Conservation (phyloP, 2,113 vertebrate genomes). For the Mesocricetus auratus region DNA sequence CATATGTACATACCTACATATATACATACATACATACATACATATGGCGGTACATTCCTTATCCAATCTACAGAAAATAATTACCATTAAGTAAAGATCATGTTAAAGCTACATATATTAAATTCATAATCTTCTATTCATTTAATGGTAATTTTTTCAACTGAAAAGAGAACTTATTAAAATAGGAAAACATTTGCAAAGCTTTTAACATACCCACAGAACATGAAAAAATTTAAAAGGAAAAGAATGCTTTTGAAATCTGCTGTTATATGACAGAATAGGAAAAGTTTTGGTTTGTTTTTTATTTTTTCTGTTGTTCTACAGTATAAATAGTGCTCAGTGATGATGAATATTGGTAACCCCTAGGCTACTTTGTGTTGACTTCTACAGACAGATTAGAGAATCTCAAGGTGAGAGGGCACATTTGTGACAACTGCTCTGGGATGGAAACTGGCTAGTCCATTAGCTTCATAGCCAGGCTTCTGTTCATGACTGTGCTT, state of each 20-base stretch:
- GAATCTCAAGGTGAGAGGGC: rapidly evolving
- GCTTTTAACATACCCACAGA: not conserved
- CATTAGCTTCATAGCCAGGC: not conserved
- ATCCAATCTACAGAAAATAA: not conserved
- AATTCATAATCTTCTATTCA: not conserved
- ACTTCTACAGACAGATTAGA: not conserved
- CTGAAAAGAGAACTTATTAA: not conserved
- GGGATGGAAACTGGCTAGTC: not conserved
- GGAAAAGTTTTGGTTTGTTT: not conserved
- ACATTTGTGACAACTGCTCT: not conserved
- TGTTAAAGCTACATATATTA: not conserved
- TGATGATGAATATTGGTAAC: rapidly evolving
- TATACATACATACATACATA: not conserved
- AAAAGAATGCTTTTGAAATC: not conserved
- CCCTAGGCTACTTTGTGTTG: not conserved
- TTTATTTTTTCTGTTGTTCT: not conserved
- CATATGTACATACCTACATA: not conserved
- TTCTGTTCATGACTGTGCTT: not conserved
- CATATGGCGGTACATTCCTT: not conserved
- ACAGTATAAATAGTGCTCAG: not conserved
- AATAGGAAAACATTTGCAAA: not conserved
- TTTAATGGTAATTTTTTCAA: not conserved
- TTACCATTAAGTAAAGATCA: not conserved
- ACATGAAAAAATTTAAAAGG: not conserved
- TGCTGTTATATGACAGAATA: not conserved